These are phyloP conservation scores for Xylota sylvarum DNA, from an alignment of 2,888 invertebrate species.

Conservation along the genomic window DNA sequence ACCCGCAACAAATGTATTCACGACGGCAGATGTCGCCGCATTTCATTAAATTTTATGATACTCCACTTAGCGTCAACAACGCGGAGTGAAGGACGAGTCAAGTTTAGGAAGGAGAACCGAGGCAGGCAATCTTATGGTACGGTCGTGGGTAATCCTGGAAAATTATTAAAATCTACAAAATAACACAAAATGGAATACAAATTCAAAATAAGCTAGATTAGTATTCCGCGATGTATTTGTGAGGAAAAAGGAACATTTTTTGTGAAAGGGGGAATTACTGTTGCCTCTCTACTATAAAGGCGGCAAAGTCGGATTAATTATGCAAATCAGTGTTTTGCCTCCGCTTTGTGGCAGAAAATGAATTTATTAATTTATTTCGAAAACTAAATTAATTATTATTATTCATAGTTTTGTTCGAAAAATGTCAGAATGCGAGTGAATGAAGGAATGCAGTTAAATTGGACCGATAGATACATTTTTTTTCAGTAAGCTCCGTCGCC, in stretches of 20 bases:
- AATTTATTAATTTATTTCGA: conserved; percentile 71
- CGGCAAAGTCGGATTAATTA: conserved; percentile 61
- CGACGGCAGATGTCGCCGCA: conserved; percentile 75
- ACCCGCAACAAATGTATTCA: conserved; percentile 76
- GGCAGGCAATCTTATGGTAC: not conserved
- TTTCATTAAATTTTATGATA: conserved; percentile 77
- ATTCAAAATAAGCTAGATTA: conserved; percentile 73
- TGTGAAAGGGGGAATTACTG: conserved; percentile 14
- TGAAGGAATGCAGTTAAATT: not conserved
- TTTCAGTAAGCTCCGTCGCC: too few species aligned
- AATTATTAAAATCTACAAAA: conserved; percentile 77
- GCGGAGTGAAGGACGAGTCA: not conserved
- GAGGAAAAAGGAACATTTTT: conserved; percentile 6
- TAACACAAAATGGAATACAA: conserved; percentile 74
- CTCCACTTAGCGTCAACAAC: conserved; percentile 68
- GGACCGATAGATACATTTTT: not conserved
- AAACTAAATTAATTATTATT: conserved; percentile 70
- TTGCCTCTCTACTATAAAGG: conserved; percentile 19
- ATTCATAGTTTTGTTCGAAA: conserved; percentile 56
- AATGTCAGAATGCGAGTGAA: conserved; percentile 19
- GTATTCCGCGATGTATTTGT: conserved; percentile 69
- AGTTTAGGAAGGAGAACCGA: not conserved
- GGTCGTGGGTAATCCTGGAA: conserved; percentile 66
- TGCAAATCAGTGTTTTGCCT: conserved; percentile 69
- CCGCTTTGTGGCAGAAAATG: conserved; percentile 57